These are phyloP conservation scores for Oophaga sylvatica DNA, from an alignment of 2,797 vertebrate species.

Conservation along the genomic window DNA sequence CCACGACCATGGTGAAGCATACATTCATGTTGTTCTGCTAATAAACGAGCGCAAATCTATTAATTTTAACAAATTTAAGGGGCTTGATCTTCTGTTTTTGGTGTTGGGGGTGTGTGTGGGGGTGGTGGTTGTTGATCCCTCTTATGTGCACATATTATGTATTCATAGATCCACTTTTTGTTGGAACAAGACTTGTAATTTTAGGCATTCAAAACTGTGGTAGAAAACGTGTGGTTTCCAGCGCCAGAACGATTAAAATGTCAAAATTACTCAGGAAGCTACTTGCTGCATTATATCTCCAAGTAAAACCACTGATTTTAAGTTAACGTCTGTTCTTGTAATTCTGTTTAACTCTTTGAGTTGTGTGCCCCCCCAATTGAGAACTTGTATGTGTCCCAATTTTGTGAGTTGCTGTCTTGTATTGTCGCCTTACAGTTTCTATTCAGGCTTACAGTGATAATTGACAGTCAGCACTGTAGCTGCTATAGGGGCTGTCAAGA, in stretches of 20 bases:
- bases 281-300: background rate
- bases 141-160: too few species aligned
- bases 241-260: background rate
- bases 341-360: background rate
- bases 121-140: background rate
- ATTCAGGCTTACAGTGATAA: too few species aligned
- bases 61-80: background rate
- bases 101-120: background rate
- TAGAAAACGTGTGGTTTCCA: background rate
- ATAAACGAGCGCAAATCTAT: background rate
- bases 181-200: background rate
- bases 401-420: too few species aligned
- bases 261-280: background rate
- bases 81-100: too few species aligned
- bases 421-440: too few species aligned
- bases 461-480: background rate
- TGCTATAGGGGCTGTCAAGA: background rate
- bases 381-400: too few species aligned
- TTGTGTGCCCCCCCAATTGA: too few species aligned
- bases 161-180: background rate
- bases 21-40: background rate
- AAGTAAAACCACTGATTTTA: background rate
- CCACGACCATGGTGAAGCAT: background rate
- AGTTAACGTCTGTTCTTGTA: background rate
- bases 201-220: background rate